Evolutionary conservation across 2,797 vertebrate genomes (phyloP).

Genomic region (Pipistrellus pipistrellus): DNA sequence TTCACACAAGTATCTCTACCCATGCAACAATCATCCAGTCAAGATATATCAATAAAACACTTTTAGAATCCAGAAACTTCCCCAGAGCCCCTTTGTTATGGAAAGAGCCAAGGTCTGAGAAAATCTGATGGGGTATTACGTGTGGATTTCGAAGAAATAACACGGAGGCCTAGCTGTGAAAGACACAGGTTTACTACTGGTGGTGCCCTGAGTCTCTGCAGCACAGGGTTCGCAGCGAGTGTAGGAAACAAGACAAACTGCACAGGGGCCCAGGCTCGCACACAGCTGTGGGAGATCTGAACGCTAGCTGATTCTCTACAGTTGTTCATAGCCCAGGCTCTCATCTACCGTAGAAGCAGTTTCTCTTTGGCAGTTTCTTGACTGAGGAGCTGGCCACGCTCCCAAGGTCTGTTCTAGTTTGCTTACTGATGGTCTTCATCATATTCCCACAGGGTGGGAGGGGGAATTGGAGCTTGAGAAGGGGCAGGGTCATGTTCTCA

Average conservation of each 20-base stretch:
- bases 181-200: background rate
- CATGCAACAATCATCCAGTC: background rate
- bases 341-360: background rate
- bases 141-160: background rate
- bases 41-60: background rate
- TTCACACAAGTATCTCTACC: background rate
- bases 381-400: background rate
- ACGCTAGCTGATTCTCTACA: background rate
- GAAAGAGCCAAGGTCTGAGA: too few relatives aligned
- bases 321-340: background rate
- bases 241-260: background rate
- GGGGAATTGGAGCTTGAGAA: background rate
- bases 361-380: background rate
- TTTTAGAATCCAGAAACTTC: slow-evolving; percentile 22
- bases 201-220: background rate
- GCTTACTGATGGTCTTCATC: background rate
- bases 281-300: background rate
- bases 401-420: background rate
- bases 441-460: background rate
- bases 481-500: background rate
- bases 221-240: background rate
- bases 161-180: background rate
- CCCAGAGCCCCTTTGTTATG: background rate
- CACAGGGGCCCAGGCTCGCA: too few relatives aligned
- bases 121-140: background rate